These are phyloP conservation scores for Egretta garzetta DNA, from an alignment of 2,113 vertebrate genomes.

Conservation along the genomic window DNA sequence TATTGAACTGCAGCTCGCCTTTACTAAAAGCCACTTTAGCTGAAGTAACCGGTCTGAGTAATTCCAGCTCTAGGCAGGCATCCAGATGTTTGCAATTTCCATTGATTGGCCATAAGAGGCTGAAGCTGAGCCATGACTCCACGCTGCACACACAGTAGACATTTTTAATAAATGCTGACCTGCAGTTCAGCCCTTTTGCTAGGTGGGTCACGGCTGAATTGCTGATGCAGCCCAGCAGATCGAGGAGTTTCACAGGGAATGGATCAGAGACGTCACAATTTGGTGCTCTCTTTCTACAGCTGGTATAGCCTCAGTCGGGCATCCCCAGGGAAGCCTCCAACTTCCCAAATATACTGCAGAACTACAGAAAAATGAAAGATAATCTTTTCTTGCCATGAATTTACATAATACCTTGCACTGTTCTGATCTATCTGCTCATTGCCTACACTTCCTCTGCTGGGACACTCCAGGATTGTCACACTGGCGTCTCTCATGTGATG, in stretches of 20 bases:
- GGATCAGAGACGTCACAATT: neutral
- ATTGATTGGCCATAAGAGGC: neutral
- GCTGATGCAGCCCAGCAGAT: neutral
- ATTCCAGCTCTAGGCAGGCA: constrained; percentile 1
- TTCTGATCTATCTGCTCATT: neutral
- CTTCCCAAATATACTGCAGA: neutral
- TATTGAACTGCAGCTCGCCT: neutral
- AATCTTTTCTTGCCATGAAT: neutral
- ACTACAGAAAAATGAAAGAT: neutral
- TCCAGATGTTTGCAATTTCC: neutral
- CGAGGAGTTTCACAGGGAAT: neutral
- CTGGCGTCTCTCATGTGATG: neutral
- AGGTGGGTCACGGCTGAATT: neutral
- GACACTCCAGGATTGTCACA: neutral
- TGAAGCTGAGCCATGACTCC: neutral
- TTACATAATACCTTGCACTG: neutral
- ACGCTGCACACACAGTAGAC: neutral
- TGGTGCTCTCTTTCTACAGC: neutral
- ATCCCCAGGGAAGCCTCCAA: neutral
- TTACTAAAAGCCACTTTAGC: constrained; percentile 7
- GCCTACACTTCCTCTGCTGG: neutral
- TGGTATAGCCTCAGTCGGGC: neutral
- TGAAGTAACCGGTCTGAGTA: neutral
- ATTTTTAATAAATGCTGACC: neutral
- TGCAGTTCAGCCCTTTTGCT: neutral